These are phyloP conservation scores for Phrynocephalus guinanensis DNA, from an alignment of 2,797 vertebrate species.

Conservation along the genomic window DNA sequence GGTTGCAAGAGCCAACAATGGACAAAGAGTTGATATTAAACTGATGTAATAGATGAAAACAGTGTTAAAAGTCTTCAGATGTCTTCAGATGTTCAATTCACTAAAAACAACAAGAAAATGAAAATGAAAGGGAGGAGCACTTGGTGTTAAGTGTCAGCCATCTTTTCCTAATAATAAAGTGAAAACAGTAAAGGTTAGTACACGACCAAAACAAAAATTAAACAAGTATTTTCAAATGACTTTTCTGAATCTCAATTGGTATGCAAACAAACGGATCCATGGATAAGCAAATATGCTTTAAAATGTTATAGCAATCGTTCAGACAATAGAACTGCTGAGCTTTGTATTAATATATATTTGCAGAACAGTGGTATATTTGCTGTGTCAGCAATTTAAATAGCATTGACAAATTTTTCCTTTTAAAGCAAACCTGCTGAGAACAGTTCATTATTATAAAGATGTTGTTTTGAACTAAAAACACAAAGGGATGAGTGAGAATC, in stretches of 20 bases:
- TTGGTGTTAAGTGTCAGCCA: slow-evolving; percentile 36
- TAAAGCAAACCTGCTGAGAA: neutral
- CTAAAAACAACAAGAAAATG: neutral
- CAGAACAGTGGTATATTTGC: slow-evolving; percentile 21
- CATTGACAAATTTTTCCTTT: neutral
- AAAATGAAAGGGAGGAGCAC: neutral
- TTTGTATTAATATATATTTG: slow-evolving; percentile 55
- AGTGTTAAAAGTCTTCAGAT: too few relatives aligned
- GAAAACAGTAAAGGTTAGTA: slow-evolving; percentile 52
- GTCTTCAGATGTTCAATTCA: too few relatives aligned
- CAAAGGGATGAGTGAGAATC: neutral
- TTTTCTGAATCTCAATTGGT: slow-evolving; percentile 44
- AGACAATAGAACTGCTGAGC: slow-evolving; percentile 54
- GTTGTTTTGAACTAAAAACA: neutral
- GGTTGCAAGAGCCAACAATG: too few relatives aligned
- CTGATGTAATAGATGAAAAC: too few relatives aligned
- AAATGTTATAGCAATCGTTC: slow-evolving; percentile 49
- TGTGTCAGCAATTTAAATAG: slow-evolving; percentile 3
- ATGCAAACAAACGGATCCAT: slow-evolving; percentile 48
- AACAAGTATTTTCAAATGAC: slow-evolving; percentile 61
- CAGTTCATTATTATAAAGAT: slow-evolving; percentile 4
- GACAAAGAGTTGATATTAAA: too few relatives aligned
- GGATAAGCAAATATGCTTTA: slow-evolving; percentile 42
- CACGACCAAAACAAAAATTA: slow-evolving; percentile 51
- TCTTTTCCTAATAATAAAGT: slow-evolving; percentile 37